These are phyloP conservation scores for Scaptomyza hsui DNA, from an alignment of 1,140 invertebrate genomes.

Conservation along the genomic window DNA sequence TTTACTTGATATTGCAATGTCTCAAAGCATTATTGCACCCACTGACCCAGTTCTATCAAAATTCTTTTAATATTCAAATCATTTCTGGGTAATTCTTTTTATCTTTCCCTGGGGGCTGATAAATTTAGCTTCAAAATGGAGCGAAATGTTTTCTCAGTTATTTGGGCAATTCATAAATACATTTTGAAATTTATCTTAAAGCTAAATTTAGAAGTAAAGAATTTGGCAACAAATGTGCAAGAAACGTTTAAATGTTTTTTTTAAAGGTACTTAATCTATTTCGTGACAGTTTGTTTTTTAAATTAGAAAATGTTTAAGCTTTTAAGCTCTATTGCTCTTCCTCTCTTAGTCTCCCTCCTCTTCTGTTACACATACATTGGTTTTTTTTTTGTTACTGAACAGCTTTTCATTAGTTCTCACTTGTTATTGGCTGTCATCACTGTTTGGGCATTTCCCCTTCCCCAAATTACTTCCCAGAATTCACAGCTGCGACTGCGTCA, in stretches of 20 bases:
- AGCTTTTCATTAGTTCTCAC: slow-evolving; percentile 17
- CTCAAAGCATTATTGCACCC: too few relatives aligned
- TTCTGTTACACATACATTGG: not conserved
- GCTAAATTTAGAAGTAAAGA: not conserved
- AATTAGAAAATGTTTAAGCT: too few relatives aligned
- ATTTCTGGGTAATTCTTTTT: not conserved
- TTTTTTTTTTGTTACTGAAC: slow-evolving; percentile 13
- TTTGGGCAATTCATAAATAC: not conserved
- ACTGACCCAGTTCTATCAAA: not conserved
- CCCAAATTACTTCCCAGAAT: slow-evolving; percentile 35
- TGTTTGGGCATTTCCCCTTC: slow-evolving; percentile 53
- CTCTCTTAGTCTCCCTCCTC: not conserved
- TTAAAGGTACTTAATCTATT: not conserved
- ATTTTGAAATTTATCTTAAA: not conserved
- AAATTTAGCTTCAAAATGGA: not conserved
- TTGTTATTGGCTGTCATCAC: slow-evolving; percentile 34
- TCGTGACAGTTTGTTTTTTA: too few relatives aligned
- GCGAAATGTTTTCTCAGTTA: too few relatives aligned
- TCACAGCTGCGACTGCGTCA: slow-evolving; percentile 15
- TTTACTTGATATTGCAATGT: too few relatives aligned
- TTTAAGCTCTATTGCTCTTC: not conserved
- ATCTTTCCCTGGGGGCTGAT: not conserved
- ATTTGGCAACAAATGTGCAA: not conserved
- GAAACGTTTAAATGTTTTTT: not conserved
- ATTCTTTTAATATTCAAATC: not conserved